Evolutionary conservation across 2,797 vertebrate species (phyloP).

Genomic region (Poeciliopsis turneri): DNA sequence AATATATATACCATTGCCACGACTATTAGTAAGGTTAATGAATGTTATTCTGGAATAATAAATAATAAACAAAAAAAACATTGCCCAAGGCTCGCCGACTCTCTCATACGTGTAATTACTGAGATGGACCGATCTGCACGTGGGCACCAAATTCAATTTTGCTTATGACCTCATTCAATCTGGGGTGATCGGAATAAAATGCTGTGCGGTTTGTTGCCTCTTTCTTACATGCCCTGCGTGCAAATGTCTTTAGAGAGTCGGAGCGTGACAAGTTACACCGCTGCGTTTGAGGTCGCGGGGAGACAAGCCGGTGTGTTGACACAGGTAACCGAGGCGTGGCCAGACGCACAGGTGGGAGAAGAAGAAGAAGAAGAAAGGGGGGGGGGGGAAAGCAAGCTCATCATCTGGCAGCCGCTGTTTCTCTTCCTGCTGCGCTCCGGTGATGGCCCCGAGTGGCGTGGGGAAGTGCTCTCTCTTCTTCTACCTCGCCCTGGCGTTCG

Average conservation of each 20-base stretch:
- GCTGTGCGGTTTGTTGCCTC: background rate
- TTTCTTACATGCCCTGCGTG: background rate
- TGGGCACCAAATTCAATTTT: background rate
- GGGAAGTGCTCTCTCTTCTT: conserved; percentile 77
- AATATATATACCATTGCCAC: background rate
- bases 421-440: conserved; percentile 23
- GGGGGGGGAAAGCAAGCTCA: background rate
- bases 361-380: background rate
- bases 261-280: background rate
- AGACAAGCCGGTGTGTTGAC: conserved; percentile 24
- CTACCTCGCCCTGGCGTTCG: conserved; percentile 74
- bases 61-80: background rate
- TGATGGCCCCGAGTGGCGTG: conserved; percentile 70
- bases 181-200: background rate
- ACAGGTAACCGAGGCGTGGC: conserved; percentile 37
- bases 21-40: background rate
- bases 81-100: background rate
- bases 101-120: background rate
- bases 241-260: background rate
- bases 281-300: conserved; percentile 20
- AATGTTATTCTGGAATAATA: background rate
- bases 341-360: conserved; percentile 47
- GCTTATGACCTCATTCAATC: conserved; percentile 1
- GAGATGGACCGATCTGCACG: background rate
- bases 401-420: conserved; percentile 19